Evolutionary conservation across 2,797 vertebrate genomes (phyloP), one percentile per base, ranked within the genome.

Genomic region (Falco peregrinus): DNA sequence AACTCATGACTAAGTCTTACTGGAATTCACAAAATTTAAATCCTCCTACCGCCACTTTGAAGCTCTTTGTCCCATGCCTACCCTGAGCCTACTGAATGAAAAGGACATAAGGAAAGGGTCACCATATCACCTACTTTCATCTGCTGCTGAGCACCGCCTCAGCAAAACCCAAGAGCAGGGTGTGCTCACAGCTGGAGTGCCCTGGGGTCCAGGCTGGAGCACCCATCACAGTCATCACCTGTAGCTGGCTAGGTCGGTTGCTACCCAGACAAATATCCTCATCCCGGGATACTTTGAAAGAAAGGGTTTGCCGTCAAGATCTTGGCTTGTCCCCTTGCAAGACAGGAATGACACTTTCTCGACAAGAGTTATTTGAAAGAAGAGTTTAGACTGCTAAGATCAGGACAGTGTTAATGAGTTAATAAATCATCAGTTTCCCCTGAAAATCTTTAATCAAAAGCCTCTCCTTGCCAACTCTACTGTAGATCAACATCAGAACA

Each of bases 121-220:
- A 2, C 26, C 8, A 3, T 47, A 47, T 50, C 5, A 73, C 5
- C 21, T 78, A 8, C 26, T 68, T 80, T 85, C 21, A 77, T 10
- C 19, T 73, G 20, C 16, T 83, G 43, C 43, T 77, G 33, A 74
- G 4, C 6, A 50, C 3, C 24, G 84, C 45, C 43, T 76, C 22
- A 17, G 18, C 78, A 70, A 77, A 8, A 14, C 11, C 22, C 7
- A 57, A 29, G 61, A 56, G 33, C 33, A 43, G 26, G 19, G 6
- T 33, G 7, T 54, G 22, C 29, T 79, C 28, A 33, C 20, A 76
- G 7, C 25, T 50, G 25, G 16, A 76, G 17, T n/a, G 14, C 8
- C 20, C 22, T 0, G 0, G 17, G 3, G 15, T n/a, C n/a, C 10
- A 26, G 19, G 7, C 11, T 84, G 35, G 17, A 43, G 26, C 14